Evolutionary conservation across 2,113 vertebrate genomes (phyloP).

Genomic region (Saguinus imperator): DNA sequence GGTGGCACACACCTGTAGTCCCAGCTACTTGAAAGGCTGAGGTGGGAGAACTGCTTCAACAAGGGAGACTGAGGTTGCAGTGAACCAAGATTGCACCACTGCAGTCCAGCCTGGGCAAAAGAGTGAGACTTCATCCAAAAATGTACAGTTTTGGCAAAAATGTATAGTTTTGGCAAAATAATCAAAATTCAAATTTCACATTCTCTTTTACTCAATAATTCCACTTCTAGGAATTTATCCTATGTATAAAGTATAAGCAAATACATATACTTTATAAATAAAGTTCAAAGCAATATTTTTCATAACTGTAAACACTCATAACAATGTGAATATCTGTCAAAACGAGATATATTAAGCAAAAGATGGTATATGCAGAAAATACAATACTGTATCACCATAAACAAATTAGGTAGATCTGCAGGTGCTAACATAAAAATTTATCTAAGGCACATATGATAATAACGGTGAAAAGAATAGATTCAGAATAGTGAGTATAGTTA

Average conservation of each 20-base stretch:
- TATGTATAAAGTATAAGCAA: not conserved
- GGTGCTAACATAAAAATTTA: not conserved
- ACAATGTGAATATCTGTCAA: not conserved
- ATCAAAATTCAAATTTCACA: constrained; percentile 48
- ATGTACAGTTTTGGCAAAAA: too few relatives aligned
- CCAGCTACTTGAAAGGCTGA: too few relatives aligned
- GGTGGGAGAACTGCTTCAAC: too few relatives aligned
- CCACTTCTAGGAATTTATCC: not conserved
- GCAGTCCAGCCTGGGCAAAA: too few relatives aligned
- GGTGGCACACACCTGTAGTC: too few relatives aligned
- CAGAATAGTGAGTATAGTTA: not conserved
- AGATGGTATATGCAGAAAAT: not conserved
- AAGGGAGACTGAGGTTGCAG: too few relatives aligned
- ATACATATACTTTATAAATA: not conserved
- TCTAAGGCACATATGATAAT: not conserved
- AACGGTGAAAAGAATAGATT: not conserved
- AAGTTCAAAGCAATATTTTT: not conserved
- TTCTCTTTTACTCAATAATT: not conserved
- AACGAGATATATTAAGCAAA: not conserved
- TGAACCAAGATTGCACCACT: too few relatives aligned
- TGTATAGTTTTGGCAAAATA: too few relatives aligned
- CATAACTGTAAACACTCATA: not conserved
- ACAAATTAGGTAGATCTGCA: not conserved
- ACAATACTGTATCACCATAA: not conserved
- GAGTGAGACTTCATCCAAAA: too few relatives aligned